These are phyloP conservation scores for Xenopus borealis DNA, from an alignment of 2,113 vertebrate species.

Conservation along the genomic window DNA sequence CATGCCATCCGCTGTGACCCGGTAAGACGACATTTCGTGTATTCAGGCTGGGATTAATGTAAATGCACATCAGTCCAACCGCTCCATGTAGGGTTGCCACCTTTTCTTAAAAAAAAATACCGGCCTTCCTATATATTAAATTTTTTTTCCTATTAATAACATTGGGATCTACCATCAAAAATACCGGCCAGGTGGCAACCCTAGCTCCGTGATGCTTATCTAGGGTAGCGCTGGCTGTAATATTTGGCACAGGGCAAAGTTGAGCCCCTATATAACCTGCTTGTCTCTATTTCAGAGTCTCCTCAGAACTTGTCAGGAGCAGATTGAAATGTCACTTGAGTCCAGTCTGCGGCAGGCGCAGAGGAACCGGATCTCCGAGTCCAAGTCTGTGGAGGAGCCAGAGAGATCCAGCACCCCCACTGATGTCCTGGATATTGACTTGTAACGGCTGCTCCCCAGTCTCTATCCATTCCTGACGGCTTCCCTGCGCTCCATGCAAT, in stretches of 20 bases:
- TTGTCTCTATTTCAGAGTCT: conserved; percentile 15
- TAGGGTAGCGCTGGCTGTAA: too few species aligned
- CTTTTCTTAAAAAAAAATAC: too few species aligned
- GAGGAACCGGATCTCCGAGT: neutral
- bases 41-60: too few species aligned
- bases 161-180: too few species aligned
- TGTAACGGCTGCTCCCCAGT: conserved; percentile 7
- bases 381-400: conserved; percentile 11
- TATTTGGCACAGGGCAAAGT: too few species aligned
- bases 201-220: too few species aligned
- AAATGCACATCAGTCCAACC: too few species aligned
- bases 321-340: conserved; percentile 26
- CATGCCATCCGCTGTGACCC: conserved; percentile 37
- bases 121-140: too few species aligned
- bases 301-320: conserved; percentile 36
- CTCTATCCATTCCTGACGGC: neutral
- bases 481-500: neutral
- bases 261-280: neutral
- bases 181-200: too few species aligned
- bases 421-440: conserved; percentile 35
- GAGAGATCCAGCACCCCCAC: conserved; percentile 42
- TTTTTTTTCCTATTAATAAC: too few species aligned
- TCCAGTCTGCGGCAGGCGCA: conserved; percentile 17
- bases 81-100: too few species aligned
- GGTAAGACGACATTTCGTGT: conserved; percentile 7